A percentile compares a stretch with the other conserved stretches of the same genome.
These are phyloP conservation scores for Cabera pusaria DNA, from an alignment of 2,888 invertebrate species.

Conservation along the genomic window DNA sequence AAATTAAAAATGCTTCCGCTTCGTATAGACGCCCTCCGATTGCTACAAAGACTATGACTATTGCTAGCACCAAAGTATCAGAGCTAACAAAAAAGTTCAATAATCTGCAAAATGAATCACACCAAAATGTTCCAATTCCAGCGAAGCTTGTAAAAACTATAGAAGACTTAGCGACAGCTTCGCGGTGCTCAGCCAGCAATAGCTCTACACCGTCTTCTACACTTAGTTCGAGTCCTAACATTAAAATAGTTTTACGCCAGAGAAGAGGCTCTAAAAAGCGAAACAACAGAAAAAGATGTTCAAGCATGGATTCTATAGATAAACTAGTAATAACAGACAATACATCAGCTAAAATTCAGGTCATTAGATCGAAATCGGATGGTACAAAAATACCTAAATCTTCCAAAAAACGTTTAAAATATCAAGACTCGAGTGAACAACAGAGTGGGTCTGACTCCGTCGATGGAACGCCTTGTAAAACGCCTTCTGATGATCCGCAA, in stretches of 20 bases:
- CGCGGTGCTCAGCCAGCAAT: conserved; percentile 59
- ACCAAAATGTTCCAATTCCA: conserved; percentile 69
- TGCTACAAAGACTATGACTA: conserved; percentile 71
- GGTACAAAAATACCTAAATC: conserved; percentile 70
- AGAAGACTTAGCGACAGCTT: conserved; percentile 64
- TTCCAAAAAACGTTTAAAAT: conserved; percentile 66
- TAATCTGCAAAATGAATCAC: conserved; percentile 80
- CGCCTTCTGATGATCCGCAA: conserved; percentile 39
- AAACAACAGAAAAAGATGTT: conserved; percentile 74
- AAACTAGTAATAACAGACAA: conserved; percentile 57
- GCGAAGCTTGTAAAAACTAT: conserved; percentile 81
- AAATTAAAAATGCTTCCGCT: conserved; percentile 79
- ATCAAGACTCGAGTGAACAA: conserved; percentile 60
- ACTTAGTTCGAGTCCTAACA: conserved; percentile 73
- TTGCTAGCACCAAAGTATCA: conserved; percentile 84
- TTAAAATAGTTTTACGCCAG: conserved; percentile 74
- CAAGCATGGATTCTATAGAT: conserved; percentile 76
- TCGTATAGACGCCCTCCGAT: conserved; percentile 70
- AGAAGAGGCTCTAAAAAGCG: conserved; percentile 73
- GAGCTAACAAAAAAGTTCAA: conserved; percentile 88
- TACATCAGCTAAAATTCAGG: conserved; percentile 55
- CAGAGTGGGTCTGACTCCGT: conserved; percentile 69
- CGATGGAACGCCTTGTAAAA: conserved; percentile 60
- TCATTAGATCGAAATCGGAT: conserved; percentile 76
- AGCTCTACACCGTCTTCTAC: conserved; percentile 76